Evolutionary conservation across 2,113 vertebrate species (phyloP).

Genomic region (Gila orcuttii): DNA sequence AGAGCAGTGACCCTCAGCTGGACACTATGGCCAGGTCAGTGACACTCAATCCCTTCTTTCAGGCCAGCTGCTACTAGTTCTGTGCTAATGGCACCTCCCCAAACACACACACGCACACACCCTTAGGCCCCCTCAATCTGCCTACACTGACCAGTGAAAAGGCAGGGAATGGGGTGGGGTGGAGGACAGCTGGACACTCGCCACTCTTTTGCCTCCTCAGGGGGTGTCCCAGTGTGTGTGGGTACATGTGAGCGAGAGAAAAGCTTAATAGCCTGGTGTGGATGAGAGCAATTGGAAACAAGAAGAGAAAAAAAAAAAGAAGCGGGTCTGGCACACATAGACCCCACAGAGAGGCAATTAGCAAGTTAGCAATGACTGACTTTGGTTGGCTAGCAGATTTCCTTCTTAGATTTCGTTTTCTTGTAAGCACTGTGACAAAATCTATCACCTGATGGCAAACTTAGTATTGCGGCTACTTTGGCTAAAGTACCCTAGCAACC

Average conservation of each 20-base stretch:
- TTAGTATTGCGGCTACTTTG: not conserved
- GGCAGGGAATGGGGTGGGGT: constrained; percentile 39
- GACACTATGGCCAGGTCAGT: constrained; percentile 82
- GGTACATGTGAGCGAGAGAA: constrained; percentile 35
- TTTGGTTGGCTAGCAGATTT: not conserved
- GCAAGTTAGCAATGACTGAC: not conserved
- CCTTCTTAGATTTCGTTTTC: not conserved
- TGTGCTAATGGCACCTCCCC: constrained; percentile 72
- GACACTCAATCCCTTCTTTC: constrained; percentile 71
- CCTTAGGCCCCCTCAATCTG: constrained; percentile 68
- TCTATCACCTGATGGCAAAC: not conserved
- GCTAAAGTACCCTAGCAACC: constrained; percentile 37
- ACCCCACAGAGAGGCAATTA: constrained; percentile 31
- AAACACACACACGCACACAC: constrained; percentile 55
- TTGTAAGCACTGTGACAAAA: not conserved
- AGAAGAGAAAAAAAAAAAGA: not conserved
- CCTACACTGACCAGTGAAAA: constrained; percentile 76
- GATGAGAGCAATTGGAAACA: constrained; percentile 22
- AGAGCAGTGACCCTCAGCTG: constrained; percentile 78
- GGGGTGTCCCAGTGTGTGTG: constrained; percentile 38
- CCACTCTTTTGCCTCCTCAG: constrained; percentile 29
- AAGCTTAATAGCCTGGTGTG: constrained; percentile 28
- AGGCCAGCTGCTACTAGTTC: constrained; percentile 75
- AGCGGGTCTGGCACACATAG: not conserved
- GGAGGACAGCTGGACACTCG: constrained; percentile 59